These are phyloP conservation scores for Phrynocephalus versicolor DNA, from an alignment of 2,113 vertebrate genomes.

Conservation along the genomic window DNA sequence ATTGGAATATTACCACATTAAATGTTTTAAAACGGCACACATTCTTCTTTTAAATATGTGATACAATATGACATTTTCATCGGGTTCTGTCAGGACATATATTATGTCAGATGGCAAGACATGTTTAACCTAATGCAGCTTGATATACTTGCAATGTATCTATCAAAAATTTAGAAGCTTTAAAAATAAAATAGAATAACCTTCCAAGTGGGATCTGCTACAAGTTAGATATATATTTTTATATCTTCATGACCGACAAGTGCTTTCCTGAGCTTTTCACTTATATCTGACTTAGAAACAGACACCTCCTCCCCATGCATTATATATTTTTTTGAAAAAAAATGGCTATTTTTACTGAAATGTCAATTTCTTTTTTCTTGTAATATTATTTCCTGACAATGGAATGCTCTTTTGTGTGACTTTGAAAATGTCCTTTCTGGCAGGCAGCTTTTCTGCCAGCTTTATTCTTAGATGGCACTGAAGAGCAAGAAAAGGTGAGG, in stretches of 20 bases:
- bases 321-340: conserved; percentile 9
- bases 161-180: conserved; percentile 21
- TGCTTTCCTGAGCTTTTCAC: conserved; percentile 20
- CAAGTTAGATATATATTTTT: conserved; percentile 19
- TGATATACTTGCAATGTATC: background rate
- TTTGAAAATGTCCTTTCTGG: conserved; percentile 66
- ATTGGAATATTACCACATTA: background rate
- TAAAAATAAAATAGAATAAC: conserved; percentile 10
- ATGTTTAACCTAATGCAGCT: conserved; percentile 29
- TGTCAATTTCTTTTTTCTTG: conserved; percentile 57
- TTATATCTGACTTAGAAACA: background rate
- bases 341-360: conserved; percentile 38
- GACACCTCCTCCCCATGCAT: conserved; percentile 20
- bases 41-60: conserved; percentile 21
- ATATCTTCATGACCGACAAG: conserved; percentile 4
- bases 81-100: conserved; percentile 44
- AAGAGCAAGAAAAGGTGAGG: conserved; percentile 48
- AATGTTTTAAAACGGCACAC: background rate
- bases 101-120: conserved; percentile 38
- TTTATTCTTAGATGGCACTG: conserved; percentile 51
- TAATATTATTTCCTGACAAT: conserved; percentile 62
- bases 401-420: conserved; percentile 62
- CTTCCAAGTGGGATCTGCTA: background rate
- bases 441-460: conserved; percentile 46
- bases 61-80: conserved; percentile 39